Evolutionary conservation across 2,113 vertebrate genomes (phyloP), one percentile per base, ranked within the genome.

Genomic region (Passer montanus): DNA sequence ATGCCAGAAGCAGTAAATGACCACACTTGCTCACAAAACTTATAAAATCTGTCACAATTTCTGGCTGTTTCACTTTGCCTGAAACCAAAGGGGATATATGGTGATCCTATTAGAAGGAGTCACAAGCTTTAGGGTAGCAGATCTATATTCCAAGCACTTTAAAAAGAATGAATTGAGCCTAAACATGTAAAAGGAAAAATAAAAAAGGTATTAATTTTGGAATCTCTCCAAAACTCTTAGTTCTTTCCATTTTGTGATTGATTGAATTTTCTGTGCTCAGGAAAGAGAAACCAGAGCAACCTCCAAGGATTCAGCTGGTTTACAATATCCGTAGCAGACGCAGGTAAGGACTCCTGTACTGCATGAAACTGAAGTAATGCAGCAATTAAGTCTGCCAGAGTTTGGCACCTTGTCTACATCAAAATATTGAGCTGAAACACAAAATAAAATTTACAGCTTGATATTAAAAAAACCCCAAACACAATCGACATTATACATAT

Each of bases 261-360:
- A 82, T 6, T 37, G 4, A 11, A 27, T 43, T 50, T 92, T 56
- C 47, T 74, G 27, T 18, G 18, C 43, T 83, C 13, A 62, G 43
- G 46, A 78, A 68, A 78, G 81, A 11, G 28, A 83, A 85, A 74
- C 15, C 43, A 77, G 20, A 79, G 44, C 18, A 69, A 89, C 41
- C 37, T 43, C 33, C 31, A 76, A 79, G 17, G 66, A 73, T 30
- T 43, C 60, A 73, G n/a, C 13, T 53, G 74, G 23, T 14, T 87
- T 31, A 53, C 33, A 46, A 7, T 24, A 75, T 23, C 30, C 4
- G 0, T 4, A 64, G n/a, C 60, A 82, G 66, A 81, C 0, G 3
- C 33, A 62, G 15, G 28, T 66, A 84, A 62, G 24, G 30, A 37
- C 11, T 85, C 23, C 15, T 23, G 21, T 33, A 41, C 18, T 43